Base-by-base conservation (phyloP, 2,888 invertebrate species). In the Plemyria rubiginata region DNA sequence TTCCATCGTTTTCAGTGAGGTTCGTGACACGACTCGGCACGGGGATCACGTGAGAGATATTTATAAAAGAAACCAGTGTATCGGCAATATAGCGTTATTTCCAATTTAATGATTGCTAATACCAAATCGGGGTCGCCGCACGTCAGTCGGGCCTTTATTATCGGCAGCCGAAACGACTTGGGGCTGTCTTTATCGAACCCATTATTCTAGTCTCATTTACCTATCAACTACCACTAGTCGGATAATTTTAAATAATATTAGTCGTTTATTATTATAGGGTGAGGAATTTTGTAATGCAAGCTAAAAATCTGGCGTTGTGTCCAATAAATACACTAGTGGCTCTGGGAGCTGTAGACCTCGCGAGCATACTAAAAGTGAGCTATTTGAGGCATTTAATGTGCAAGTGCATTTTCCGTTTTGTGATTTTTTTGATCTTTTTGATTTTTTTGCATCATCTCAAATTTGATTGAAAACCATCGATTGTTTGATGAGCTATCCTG, bases 71-170 rank as follows among this genome's bases (percentile, higher is more conserved):
- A 91, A 88, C 82, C 87, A 84, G 88, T 85, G 88, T 89, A 91
- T 92, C 83, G 87, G 75, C 88, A 87, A 90, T 90, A 87, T 81
- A 88, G 88, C 91, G 90, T 87, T 90, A 90, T 92, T 91, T 91
- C 91, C 92, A 90, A 92, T 92, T 92, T 92, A 92, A 92, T 92
- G 91, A 91, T 90, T 88, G 88, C 90, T 92, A 92, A 92, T 92
- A 90, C 81, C 82, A 85, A 87, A 86, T 86, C 88, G 87, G 81
- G 83, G 80, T 77, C 78, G 85, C 81, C 83, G 85, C 90, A 89
- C 88, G 90, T 90, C 88, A 88, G 75, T 72, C 70, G 74, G 75
- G 77, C 85, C 79, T 84, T 86, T 87, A 81, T 84, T 85, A 85
- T 84, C 76, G 75, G 80, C 78, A 70, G 74, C 76, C 76, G 63